Evolutionary conservation across 2,113 vertebrate genomes (phyloP).

Genomic region (Entelurus aequoreus): DNA sequence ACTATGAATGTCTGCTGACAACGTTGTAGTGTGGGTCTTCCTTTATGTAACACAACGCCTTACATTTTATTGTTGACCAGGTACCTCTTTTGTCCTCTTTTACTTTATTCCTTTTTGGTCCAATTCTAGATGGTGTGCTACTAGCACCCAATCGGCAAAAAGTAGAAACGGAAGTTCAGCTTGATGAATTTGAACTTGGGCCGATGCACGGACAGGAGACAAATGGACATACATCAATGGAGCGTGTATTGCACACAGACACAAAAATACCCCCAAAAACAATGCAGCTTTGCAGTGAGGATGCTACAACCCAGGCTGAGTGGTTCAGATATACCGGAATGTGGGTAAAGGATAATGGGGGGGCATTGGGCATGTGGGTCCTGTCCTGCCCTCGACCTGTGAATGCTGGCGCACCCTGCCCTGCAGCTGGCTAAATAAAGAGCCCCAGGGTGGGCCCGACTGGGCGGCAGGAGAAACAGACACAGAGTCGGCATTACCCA

Average conservation of each 20-base stretch:
- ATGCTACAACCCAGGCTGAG: constrained; percentile 20
- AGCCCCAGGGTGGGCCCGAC: constrained; percentile 64
- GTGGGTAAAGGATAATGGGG: constrained; percentile 13
- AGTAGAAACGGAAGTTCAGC: background rate
- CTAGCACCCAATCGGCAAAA: background rate
- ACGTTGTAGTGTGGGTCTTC: background rate
- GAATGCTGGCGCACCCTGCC: constrained; percentile 70
- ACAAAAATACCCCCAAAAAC: constrained; percentile 7
- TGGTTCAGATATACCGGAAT: constrained; percentile 35
- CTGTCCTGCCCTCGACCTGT: constrained; percentile 72
- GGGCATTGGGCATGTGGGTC: constrained; percentile 50
- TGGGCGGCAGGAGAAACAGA: constrained; percentile 69
- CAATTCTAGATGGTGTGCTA: background rate
- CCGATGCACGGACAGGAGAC: background rate
- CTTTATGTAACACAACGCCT: background rate
- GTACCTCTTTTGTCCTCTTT: background rate
- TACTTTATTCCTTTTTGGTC: background rate
- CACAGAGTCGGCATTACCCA: constrained; percentile 75
- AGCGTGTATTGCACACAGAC: constrained; percentile 8
- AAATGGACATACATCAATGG: background rate
- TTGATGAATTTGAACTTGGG: background rate
- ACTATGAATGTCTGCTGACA: background rate
- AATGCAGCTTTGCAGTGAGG: constrained; percentile 15
- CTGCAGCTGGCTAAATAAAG: constrained; percentile 72
- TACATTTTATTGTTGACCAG: background rate